Percentiles rank a stretch among this genome's conserved stretches.
These are phyloP conservation scores for Drosophila meridionalis DNA, from an alignment of 2,888 invertebrate species.

Conservation along the genomic window DNA sequence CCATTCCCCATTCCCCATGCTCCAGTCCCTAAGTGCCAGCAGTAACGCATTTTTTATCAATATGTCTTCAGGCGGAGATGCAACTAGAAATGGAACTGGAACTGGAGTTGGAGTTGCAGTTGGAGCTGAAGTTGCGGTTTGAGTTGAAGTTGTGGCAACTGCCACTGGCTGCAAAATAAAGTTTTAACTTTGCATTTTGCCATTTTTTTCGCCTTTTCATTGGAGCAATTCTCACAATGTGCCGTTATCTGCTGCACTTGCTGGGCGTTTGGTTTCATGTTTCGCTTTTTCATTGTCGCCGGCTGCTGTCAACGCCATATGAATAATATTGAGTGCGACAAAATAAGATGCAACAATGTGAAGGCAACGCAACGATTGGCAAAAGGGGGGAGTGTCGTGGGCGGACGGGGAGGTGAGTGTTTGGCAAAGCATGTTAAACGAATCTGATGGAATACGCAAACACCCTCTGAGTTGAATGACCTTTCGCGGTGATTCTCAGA, in stretches of 20 bases:
- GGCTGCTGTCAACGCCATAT: slow-evolving; percentile 71
- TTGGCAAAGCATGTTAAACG: slow-evolving; percentile 2
- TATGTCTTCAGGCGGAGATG: slow-evolving; percentile 37
- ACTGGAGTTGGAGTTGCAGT: slow-evolving; percentile 7
- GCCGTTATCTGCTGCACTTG: slow-evolving; percentile 68
- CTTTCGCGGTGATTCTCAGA: slow-evolving; percentile 2
- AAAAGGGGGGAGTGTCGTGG: background rate
- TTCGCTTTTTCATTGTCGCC: slow-evolving; percentile 66
- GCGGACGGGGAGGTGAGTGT: background rate
- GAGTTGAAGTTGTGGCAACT: slow-evolving; percentile 15
- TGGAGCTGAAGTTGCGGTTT: slow-evolving; percentile 9
- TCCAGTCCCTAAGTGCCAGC: slow-evolving; percentile 11
- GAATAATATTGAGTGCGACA: slow-evolving; percentile 58
- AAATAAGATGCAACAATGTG: slow-evolving; percentile 27
- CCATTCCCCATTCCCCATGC: slow-evolving; percentile 29
- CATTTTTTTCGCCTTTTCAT: slow-evolving; percentile 25
- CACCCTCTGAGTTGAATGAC: slow-evolving; percentile 23
- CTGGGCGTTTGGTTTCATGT: slow-evolving; percentile 70
- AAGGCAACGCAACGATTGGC: background rate
- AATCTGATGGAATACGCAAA: slow-evolving; percentile 20
- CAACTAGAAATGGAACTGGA: slow-evolving; percentile 13
- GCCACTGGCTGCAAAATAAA: slow-evolving; percentile 41
- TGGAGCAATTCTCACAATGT: slow-evolving; percentile 63
- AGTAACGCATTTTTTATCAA: slow-evolving; percentile 49
- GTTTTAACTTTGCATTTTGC: slow-evolving; percentile 36